Evolutionary conservation across 2,113 vertebrate genomes (phyloP).

Genomic region (Apistogramma diplotaenia): DNA sequence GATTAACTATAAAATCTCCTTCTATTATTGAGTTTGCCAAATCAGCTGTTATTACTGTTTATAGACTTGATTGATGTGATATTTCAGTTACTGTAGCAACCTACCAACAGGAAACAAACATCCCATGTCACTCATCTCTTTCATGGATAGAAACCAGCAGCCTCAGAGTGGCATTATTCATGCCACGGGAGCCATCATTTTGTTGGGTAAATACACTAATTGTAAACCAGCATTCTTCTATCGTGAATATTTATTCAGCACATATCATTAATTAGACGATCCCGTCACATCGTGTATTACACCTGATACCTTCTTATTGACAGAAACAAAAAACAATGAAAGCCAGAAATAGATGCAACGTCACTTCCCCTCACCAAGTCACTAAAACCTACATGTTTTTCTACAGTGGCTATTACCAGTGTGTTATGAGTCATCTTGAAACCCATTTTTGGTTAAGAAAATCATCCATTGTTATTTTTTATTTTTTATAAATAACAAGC

Average conservation of each 20-base stretch:
- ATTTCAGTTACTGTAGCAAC: neutral
- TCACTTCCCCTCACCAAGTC: neutral
- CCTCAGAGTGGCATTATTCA: neutral
- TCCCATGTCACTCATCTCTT: neutral
- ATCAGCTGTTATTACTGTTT: neutral
- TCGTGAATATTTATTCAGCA: neutral
- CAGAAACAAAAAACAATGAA: neutral
- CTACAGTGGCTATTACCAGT: neutral
- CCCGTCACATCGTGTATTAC: neutral
- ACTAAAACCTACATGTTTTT: neutral
- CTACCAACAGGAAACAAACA: neutral
- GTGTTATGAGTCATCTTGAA: neutral
- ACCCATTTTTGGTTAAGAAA: neutral
- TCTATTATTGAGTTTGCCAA: neutral
- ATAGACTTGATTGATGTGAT: neutral
- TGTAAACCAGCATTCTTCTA: neutral
- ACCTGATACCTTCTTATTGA: neutral
- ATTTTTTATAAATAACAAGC: neutral
- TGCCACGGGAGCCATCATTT: neutral
- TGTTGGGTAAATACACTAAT: neutral
- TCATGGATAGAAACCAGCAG: neutral
- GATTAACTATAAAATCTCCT: neutral
- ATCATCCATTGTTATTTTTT: neutral
- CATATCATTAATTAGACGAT: neutral
- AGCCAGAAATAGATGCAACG: neutral